Evolutionary conservation across 2,888 invertebrate species (phyloP), one percentile per base, ranked within the genome.

Genomic region (Aelia acuminata): DNA sequence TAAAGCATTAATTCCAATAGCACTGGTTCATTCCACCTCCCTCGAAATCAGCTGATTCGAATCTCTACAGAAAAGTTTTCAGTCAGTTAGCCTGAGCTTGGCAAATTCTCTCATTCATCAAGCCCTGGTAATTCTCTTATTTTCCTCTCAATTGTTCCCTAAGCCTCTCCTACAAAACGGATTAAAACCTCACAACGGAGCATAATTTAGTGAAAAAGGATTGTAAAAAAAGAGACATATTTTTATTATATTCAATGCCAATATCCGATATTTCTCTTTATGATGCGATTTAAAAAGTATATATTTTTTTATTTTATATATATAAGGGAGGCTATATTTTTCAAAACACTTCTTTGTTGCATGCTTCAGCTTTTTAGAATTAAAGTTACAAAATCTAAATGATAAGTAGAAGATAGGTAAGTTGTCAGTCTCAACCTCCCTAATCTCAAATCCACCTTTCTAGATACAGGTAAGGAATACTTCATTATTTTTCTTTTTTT

Each of bases 71-170:
- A 70, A 57, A 70, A 70, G 63, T 70, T 70, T 70, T 70, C 63
- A 70, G 63, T 70, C 63, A 70, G 63, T 70, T 70, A 70, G 63
- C 63, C 63, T 18, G 31, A 35, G 31, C 63, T 70, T 35, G 63
- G 63, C 18, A 70, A 70, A 70, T 31, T 70, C 63, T 35, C 63
- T 35, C 63, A 70, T 70, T 70, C 63, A 35, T 35, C 3, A 70
- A 35, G 31, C 63, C n/a, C n/a, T 70, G 63, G 63, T 70, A 70
- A 70, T 70, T 70, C 63, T 35, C 63, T 70, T 70, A 70, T 70
- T 70, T 70, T 70, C 63, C 35, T 70, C 63, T 70, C 63, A 35
- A 70, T 70, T 35, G 63, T 70, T 70, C 63, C 7, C 63, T 35
- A 70, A 70, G 31, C 63, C 63, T 70, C 63, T 70, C 35, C 63